These are phyloP conservation scores for Epizoanthus rinbou DNA, from an alignment of 92 coral and sea anemone genomes.

Conservation along the genomic window DNA sequence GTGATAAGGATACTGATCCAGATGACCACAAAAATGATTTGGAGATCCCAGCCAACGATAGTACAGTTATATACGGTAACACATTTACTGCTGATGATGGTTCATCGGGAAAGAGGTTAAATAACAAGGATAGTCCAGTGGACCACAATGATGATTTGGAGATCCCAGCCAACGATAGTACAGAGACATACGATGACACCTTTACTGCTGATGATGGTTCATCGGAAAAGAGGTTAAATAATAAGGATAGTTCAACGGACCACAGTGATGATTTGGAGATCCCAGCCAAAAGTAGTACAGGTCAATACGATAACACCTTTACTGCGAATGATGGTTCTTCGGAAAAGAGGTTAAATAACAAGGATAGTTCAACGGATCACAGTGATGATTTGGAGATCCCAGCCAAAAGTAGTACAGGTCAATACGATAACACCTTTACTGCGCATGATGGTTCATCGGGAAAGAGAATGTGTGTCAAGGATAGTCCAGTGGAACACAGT, in stretches of 20 bases:
- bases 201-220: not conserved
- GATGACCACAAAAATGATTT: not conserved
- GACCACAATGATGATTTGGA: not conserved
- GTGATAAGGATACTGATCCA: not conserved
- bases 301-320: not conserved
- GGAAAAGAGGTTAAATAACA: not conserved
- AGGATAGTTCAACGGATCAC: not conserved
- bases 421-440: not conserved
- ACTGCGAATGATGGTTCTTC: not conserved
- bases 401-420: no score
- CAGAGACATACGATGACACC: not conserved
- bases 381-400: not conserved
- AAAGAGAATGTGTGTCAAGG: not conserved
- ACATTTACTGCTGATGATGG: not conserved
- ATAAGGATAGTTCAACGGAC: not conserved
- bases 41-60: not conserved
- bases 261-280: not conserved
- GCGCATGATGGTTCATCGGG: not conserved
- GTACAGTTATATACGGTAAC: not conserved
- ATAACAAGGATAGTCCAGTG: not conserved
- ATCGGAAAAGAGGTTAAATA: not conserved
- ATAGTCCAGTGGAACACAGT: not conserved
- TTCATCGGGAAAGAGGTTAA: not conserved
- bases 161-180: not conserved
- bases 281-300: not conserved